A percentile compares a stretch with the other conserved stretches of the same genome.
These are phyloP conservation scores for Leptinotarsa rubiginosa DNA, from an alignment of 2,888 invertebrate genomes.

Conservation along the genomic window DNA sequence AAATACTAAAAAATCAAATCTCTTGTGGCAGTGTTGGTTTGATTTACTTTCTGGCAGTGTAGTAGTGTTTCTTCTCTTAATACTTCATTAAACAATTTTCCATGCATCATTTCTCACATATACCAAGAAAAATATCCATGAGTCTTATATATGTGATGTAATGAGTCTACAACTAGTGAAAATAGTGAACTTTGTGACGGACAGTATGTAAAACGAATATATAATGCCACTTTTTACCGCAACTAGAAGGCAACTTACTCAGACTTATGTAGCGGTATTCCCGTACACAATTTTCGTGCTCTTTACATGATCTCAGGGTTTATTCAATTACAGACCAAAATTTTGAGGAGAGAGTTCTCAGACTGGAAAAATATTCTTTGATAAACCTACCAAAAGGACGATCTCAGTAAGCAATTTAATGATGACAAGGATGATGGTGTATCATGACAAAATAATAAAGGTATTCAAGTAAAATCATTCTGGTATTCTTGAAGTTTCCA, in stretches of 20 bases:
- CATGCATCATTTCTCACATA: constrained; percentile 1
- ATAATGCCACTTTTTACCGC: constrained; percentile 43
- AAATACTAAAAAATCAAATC: neutral
- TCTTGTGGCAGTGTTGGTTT: neutral
- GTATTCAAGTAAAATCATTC: no score
- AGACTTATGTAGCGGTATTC: constrained; percentile 66
- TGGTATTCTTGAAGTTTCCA: no score
- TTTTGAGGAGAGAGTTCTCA: neutral
- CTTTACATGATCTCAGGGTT: constrained; percentile 39
- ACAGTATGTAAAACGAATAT: constrained; percentile 27
- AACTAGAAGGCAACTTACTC: constrained; percentile 67
- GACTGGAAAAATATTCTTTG: no score
- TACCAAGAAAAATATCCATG: neutral
- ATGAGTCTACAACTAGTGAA: constrained; percentile 26
- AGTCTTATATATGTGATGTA: constrained; percentile 32
- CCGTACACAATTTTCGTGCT: constrained; percentile 58
- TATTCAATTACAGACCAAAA: constrained; percentile 4
- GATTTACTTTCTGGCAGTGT: neutral
- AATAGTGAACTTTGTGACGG: constrained; percentile 22
- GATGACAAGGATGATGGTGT: no score
- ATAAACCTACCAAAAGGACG: no score
- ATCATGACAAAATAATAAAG: no score
- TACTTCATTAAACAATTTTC: neutral
- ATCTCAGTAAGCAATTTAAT: no score
- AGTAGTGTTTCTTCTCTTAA: neutral